phyloP scores from a whole-genome alignment of 2,113 vertebrate genomes.

The Alectura lathami region DNA sequence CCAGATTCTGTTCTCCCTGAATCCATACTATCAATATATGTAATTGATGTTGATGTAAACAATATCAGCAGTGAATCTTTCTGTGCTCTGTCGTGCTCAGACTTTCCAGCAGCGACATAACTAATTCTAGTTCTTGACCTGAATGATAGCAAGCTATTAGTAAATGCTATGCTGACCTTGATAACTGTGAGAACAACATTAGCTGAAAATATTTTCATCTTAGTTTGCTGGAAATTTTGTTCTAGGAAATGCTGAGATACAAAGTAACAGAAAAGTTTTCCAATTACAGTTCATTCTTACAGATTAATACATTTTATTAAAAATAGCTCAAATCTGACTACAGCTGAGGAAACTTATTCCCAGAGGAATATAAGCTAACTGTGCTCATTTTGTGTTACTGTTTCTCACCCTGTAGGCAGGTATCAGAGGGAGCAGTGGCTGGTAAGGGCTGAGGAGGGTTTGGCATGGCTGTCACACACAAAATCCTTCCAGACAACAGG shows the following conservation, averaged over 20 bases:
- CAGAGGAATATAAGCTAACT: neutral
- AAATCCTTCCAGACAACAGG: neutral
- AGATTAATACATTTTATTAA: conserved; percentile 34
- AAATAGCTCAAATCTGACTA: conserved; percentile 45
- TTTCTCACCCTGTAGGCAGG: neutral
- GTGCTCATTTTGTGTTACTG: neutral
- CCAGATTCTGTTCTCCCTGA: neutral
- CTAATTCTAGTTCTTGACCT: conserved; percentile 44
- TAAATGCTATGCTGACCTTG: conserved; percentile 8
- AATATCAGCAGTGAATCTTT: neutral
- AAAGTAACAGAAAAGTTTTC: conserved; percentile 7
- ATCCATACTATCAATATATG: neutral
- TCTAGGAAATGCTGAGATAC: conserved; percentile 11
- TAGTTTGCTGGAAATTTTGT: conserved; percentile 17
- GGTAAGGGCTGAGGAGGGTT: neutral
- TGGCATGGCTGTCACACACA: neutral
- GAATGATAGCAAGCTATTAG: conserved; percentile 50
- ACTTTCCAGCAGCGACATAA: conserved; percentile 33
- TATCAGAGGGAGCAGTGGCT: neutral
- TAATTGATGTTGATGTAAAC: neutral
- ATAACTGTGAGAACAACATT: neutral
- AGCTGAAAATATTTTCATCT: conserved; percentile 35
- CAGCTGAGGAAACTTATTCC: conserved; percentile 15
- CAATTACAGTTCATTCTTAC: conserved; percentile 34
- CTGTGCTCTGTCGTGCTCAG: conserved; percentile 35